Conservation (phyloP, 1,140 invertebrate genomes). For the Dreissena polymorpha region DNA sequence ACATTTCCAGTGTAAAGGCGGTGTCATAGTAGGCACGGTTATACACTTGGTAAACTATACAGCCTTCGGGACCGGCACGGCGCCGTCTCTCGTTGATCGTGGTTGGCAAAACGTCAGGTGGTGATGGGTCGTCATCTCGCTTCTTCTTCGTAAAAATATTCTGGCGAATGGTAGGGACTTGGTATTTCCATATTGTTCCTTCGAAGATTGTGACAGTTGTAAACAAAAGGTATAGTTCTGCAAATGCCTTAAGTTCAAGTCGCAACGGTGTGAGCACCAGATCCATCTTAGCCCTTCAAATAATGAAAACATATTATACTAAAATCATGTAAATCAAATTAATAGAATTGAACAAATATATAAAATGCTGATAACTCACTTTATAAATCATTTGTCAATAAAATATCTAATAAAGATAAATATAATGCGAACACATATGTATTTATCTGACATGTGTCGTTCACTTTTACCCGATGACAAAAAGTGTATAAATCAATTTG, state of each 20-base stretch:
- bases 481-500: not conserved
- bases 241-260: constrained; percentile 23
- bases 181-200: constrained; percentile 6
- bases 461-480: no score
- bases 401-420: no score
- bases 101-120: constrained; percentile 9
- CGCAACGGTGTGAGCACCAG: constrained; percentile 27
- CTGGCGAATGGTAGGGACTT: constrained; percentile 15
- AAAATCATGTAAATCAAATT: not conserved
- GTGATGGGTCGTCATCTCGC: constrained; percentile 23
- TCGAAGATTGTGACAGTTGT: constrained; percentile 18
- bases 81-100: constrained; percentile 22
- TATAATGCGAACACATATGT: no score
- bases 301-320: not conserved
- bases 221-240: constrained; percentile 23
- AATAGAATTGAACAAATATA: no score
- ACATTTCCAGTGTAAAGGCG: constrained; percentile 31
- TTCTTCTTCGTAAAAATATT: constrained; percentile 37
- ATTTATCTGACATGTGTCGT: no score
- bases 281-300: constrained; percentile 35
- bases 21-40: constrained; percentile 32
- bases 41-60: constrained; percentile 22
- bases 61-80: constrained; percentile 18
- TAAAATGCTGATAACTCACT: no score
- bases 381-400: no score